These are phyloP conservation scores for Erythrocercus mccallii DNA, from an alignment of 2,113 vertebrate species.

Conservation along the genomic window DNA sequence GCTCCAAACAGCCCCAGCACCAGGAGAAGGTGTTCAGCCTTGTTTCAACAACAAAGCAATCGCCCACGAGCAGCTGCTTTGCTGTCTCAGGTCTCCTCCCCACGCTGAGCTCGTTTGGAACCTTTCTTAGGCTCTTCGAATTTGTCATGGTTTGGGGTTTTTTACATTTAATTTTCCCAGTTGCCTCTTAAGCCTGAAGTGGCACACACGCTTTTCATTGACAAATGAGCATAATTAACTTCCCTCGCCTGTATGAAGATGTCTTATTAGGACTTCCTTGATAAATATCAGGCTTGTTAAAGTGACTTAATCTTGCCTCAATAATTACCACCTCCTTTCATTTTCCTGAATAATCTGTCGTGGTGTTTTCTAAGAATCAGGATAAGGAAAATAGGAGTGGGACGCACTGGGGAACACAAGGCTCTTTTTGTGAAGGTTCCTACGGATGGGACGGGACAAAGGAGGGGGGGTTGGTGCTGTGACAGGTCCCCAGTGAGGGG, in stretches of 20 bases:
- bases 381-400: neutral
- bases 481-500: neutral
- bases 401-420: fast-evolving
- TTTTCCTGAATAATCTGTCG: neutral
- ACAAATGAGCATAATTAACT: constrained; percentile 43
- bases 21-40: neutral
- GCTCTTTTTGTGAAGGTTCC: neutral
- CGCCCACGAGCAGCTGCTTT: neutral
- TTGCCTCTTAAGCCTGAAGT: neutral
- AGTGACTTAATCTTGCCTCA: neutral
- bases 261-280: constrained; percentile 25
- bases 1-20: neutral
- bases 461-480: neutral
- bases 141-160: neutral
- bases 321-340: constrained; percentile 19
- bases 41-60: neutral
- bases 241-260: neutral
- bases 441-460: neutral
- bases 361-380: neutral
- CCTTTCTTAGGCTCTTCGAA: neutral
- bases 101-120: neutral
- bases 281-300: constrained; percentile 19
- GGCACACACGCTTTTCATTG: neutral
- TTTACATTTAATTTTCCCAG: neutral
- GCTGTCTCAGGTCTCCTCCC: neutral